phyloP scores from a whole-genome alignment of 2,888 invertebrate species.

The Trichogramma dendrolimi region DNA sequence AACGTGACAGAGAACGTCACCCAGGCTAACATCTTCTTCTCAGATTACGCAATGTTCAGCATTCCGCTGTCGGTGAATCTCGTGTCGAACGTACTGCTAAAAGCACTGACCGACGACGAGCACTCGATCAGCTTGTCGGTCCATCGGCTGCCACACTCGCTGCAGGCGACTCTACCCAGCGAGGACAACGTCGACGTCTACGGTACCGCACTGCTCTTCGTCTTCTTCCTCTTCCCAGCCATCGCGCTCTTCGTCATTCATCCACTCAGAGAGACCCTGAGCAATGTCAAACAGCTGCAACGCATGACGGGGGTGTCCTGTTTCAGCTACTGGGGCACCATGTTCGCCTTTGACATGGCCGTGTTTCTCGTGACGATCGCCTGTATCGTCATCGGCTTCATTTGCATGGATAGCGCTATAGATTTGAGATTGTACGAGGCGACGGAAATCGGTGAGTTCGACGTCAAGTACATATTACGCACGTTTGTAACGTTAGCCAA shows the following conservation, averaged over 20 bases:
- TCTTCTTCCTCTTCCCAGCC: conserved; percentile 36
- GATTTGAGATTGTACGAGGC: conserved; percentile 36
- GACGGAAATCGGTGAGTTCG: conserved; percentile 52
- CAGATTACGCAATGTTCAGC: conserved; percentile 56
- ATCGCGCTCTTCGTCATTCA: conserved; percentile 57
- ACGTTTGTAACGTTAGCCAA: too few species aligned
- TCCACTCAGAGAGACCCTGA: conserved; percentile 61
- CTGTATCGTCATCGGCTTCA: conserved; percentile 35
- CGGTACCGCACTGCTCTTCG: conserved; percentile 34
- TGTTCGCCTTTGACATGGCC: conserved; percentile 58
- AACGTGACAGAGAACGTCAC: conserved; percentile 32
- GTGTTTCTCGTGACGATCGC: conserved; percentile 43
- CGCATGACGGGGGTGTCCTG: conserved; percentile 63
- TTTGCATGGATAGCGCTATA: conserved; percentile 38
- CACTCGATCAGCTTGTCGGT: conserved; percentile 38
- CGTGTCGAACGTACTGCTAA: conserved; percentile 52
- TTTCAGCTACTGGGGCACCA: conserved; percentile 62
- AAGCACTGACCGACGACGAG: conserved; percentile 35
- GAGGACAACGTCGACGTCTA: conserved; percentile 28
- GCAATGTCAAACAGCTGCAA: conserved; percentile 65
- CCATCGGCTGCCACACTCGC: conserved; percentile 38
- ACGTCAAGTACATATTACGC: too few species aligned
- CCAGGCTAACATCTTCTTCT: conserved; percentile 52
- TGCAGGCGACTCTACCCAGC: conserved; percentile 9
- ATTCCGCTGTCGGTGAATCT: conserved; percentile 57